phyloP scores from a whole-genome alignment of 2,113 vertebrate species.

The Rhinogobius similis region DNA sequence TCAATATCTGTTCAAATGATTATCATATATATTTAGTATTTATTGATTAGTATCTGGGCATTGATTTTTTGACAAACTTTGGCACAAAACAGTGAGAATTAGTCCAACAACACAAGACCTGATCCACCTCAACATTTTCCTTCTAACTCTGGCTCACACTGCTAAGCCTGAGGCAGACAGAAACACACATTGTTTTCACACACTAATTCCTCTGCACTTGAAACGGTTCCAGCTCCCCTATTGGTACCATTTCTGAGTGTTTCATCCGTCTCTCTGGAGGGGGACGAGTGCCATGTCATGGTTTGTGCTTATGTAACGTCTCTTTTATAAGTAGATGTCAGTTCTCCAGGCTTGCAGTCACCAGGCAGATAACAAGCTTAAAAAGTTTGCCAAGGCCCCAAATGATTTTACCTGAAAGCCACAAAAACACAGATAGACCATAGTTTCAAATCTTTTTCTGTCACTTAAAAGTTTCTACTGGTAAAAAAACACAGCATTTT shows the following conservation, averaged over 20 bases:
- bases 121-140: conserved; percentile 11
- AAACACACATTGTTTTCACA: conserved; percentile 26
- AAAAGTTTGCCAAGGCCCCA: conserved; percentile 41
- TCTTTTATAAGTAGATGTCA: conserved; percentile 21
- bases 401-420: conserved; percentile 52
- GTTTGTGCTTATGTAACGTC: conserved; percentile 56
- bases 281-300: conserved; percentile 55
- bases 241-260: conserved; percentile 12
- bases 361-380: conserved; percentile 57
- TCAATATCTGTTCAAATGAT: too few relatives aligned
- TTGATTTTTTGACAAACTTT: neutral
- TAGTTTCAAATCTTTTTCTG: neutral
- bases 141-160: conserved; percentile 15
- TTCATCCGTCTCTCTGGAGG: conserved; percentile 36
- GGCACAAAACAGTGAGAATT: neutral
- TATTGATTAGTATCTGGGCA: neutral
- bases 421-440: conserved; percentile 20
- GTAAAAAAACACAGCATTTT: too few relatives aligned
- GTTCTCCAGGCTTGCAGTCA: conserved; percentile 11
- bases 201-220: conserved; percentile 19
- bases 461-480: neutral
- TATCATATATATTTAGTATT: too few relatives aligned
- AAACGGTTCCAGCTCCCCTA: conserved; percentile 14
- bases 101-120: conserved; percentile 1
- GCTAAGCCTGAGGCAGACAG: conserved; percentile 25